Evolutionary conservation across 2,797 vertebrate species (phyloP).

Genomic region (Diglossa cyanea): DNA sequence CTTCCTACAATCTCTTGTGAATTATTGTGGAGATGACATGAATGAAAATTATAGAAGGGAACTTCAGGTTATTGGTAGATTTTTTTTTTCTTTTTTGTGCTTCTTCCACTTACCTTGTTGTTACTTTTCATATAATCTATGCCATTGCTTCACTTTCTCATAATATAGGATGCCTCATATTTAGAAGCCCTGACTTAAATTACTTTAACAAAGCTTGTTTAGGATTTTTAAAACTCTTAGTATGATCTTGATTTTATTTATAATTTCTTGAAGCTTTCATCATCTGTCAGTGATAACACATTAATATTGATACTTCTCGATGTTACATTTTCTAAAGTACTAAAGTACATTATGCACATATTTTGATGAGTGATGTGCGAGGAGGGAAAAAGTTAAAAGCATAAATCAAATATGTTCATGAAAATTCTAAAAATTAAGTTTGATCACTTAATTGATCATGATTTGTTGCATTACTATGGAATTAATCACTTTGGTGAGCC

Average conservation of each 20-base stretch:
- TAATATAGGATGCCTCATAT: background rate
- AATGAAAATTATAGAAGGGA: background rate
- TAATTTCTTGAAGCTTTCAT: background rate
- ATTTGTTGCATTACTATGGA: background rate
- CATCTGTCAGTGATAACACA: background rate
- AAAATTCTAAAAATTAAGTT: background rate
- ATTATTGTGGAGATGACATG: background rate
- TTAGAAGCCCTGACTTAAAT: background rate
- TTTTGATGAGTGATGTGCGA: background rate
- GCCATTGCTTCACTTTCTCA: background rate
- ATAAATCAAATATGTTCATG: background rate
- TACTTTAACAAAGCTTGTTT: background rate
- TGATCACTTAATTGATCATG: background rate
- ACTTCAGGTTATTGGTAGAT: background rate
- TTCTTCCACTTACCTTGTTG: background rate
- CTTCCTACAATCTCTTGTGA: background rate
- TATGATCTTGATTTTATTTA: background rate
- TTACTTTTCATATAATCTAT: background rate
- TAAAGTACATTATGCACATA: rapidly evolving
- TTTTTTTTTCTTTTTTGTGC: background rate
- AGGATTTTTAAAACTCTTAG: background rate
- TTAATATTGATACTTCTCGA: background rate
- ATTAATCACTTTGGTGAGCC: background rate
- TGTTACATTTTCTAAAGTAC: background rate
- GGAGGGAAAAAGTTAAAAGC: background rate